phyloP scores from a whole-genome alignment of 2,888 invertebrate genomes.

The Tortrix viridana region DNA sequence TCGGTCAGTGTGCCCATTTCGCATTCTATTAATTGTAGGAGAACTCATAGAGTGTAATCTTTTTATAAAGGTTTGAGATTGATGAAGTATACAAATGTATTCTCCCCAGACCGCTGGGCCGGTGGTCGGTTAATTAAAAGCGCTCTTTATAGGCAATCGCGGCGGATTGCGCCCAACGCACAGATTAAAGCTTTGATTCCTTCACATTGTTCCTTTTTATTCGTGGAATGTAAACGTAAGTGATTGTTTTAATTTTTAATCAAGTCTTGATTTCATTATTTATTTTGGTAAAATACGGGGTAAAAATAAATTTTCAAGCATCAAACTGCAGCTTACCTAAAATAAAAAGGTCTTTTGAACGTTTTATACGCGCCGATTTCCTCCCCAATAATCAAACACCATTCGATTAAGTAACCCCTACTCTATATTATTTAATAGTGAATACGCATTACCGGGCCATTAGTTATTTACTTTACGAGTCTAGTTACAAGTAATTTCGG shows the following conservation, averaged over 20 bases:
- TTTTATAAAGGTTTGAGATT: constrained; percentile 2
- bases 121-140: constrained; percentile 37
- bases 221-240: not conserved
- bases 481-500: constrained; percentile 46
- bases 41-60: too few relatives aligned
- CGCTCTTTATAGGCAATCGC: constrained; percentile 39
- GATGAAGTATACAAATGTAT: constrained; percentile 3
- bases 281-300: too few relatives aligned
- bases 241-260: not conserved
- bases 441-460: constrained; percentile 3
- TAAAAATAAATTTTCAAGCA: too few relatives aligned
- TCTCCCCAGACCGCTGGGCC: constrained; percentile 15
- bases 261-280: not conserved
- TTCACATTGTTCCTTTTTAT: constrained; percentile 4
- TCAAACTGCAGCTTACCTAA: too few relatives aligned
- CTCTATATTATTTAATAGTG: not conserved
- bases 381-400: not conserved
- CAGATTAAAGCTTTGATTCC: constrained; percentile 32
- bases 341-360: too few relatives aligned
- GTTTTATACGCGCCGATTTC: too few relatives aligned
- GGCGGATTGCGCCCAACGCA: constrained; percentile 30
- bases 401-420: not conserved
- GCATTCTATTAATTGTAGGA: too few relatives aligned
- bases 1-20: too few relatives aligned
- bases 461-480: constrained; percentile 39